Percentiles rank a stretch among this genome's conserved stretches.
These are phyloP conservation scores for Crotophaga sulcirostris DNA, from an alignment of 2,113 vertebrate species.

Conservation along the genomic window DNA sequence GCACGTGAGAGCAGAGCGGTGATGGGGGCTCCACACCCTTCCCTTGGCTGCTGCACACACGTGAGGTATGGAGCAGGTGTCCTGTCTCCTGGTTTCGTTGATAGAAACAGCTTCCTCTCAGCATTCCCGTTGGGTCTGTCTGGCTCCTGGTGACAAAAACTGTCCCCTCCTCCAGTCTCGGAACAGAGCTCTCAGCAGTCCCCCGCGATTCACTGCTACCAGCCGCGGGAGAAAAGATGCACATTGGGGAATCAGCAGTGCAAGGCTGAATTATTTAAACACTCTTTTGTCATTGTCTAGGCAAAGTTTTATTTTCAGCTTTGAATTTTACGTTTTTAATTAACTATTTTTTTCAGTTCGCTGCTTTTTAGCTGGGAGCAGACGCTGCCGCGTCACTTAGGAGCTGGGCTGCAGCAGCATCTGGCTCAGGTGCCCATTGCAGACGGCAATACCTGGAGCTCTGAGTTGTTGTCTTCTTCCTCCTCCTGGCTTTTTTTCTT, in stretches of 20 bases:
- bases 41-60: neutral
- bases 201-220: neutral
- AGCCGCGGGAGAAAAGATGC: slow-evolving; percentile 46
- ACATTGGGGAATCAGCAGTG: slow-evolving; percentile 70
- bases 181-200: neutral
- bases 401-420: slow-evolving; percentile 3
- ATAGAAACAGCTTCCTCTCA: neutral
- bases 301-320: slow-evolving; percentile 74
- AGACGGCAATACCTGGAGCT: slow-evolving; percentile 27
- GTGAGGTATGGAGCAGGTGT: neutral
- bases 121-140: neutral
- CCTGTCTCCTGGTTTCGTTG: neutral
- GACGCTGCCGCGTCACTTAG: slow-evolving; percentile 46
- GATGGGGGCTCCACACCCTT: neutral
- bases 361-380: slow-evolving; percentile 59
- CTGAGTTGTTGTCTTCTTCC: slow-evolving; percentile 47
- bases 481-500: slow-evolving; percentile 5
- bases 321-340: slow-evolving; percentile 78
- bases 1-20: neutral
- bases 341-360: slow-evolving; percentile 77
- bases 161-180: neutral
- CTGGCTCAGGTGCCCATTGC: slow-evolving; percentile 7
- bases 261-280: slow-evolving; percentile 72
- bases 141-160: neutral
- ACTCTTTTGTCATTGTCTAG: slow-evolving; percentile 65